Evolutionary conservation across 2,888 invertebrate species (phyloP), one percentile per base, ranked within the genome.

Genomic region (Cetonia aurata): DNA sequence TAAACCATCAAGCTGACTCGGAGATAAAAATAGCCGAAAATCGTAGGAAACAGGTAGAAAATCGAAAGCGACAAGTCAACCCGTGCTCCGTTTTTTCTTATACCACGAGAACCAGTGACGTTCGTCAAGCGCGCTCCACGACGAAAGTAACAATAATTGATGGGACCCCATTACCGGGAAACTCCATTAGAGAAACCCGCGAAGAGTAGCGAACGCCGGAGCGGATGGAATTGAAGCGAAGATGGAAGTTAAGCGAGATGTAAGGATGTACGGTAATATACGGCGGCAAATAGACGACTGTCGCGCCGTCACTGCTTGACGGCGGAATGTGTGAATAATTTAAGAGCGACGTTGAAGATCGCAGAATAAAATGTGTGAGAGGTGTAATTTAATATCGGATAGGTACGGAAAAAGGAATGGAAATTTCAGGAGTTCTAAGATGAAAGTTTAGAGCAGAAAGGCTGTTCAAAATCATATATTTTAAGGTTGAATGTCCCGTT

Each of bases 81-180:
- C 9, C 4, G 52, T 10, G 8, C 33, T n/a, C 13, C 6, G 13
- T n/a, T 37, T 2, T 3, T 53, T 56, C 31, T 3, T 31, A 25
- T 4, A 25, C 48, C 10, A 13, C 15, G 48, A 15, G n/a, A 56
- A 13, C 31, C 31, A 31, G 37, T 37, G 55, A 56, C 55, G 55
- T 33, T 37, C 55, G 55, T 37, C 55, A 56, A 56, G 13, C 33
- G n/a, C 9, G n/a, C 31, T 13, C 33, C 13, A 12, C n/a, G 8
- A n/a, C 55, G 33, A 50, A 50, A 65, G 46, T 65, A 65, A 48
- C 48, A 65, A 65, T 65, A 65, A 65, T 65, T 65, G 44, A 65
- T 48, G 65, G 65, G 13, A 48, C 46, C 65, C 42, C 31, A 25
- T 50, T 50, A 65, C 65, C 65, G 65, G 65, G 48, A 65, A 65